Conservation (phyloP, 1,140 invertebrate genomes). For the Hypothenemus hampei region DNA sequence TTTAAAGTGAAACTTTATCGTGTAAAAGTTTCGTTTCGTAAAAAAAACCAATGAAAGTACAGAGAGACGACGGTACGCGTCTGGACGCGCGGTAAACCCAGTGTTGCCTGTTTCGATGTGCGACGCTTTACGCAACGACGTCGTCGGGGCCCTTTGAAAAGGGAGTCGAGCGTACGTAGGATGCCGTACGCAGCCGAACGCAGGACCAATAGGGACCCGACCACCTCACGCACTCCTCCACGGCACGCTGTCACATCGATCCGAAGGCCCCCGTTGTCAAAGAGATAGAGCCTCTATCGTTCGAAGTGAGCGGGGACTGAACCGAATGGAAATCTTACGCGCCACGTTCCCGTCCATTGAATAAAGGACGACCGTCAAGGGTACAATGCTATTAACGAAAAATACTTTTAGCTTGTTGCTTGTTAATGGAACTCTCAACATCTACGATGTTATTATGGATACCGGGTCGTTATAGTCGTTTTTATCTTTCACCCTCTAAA, state of each 20-base stretch:
- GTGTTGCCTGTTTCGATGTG: constrained; percentile 14
- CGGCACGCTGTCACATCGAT: constrained; percentile 27
- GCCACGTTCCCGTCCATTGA: constrained; percentile 2
- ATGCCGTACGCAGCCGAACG: constrained; percentile 25
- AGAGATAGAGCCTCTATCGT: constrained; percentile 18
- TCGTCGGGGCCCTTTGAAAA: constrained; percentile 9
- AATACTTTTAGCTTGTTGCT: constrained; percentile 5
- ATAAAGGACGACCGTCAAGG: constrained; percentile 7
- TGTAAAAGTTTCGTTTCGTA: no score
- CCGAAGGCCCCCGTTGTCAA: constrained; percentile 20
- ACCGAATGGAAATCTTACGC: constrained; percentile 11
- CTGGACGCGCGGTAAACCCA: constrained; percentile 11
- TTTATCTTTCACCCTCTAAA: no score
- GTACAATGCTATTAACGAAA: constrained; percentile 1
- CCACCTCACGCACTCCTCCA: constrained; percentile 33
- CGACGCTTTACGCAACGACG: constrained; percentile 19
- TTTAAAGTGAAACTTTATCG: no score
- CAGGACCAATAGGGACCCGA: constrained; percentile 27
- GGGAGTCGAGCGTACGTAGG: constrained; percentile 12
- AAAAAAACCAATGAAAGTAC: neutral
- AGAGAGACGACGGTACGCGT: constrained; percentile 6
- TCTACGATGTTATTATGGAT: no score
- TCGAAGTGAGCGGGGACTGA: no score
- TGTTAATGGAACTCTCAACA: no score
- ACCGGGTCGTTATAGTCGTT: no score